Percentiles rank a stretch among this genome's conserved stretches.
Conservation (phyloP, 2,113 vertebrate genomes). For the Megaptera novaeangliae region DNA sequence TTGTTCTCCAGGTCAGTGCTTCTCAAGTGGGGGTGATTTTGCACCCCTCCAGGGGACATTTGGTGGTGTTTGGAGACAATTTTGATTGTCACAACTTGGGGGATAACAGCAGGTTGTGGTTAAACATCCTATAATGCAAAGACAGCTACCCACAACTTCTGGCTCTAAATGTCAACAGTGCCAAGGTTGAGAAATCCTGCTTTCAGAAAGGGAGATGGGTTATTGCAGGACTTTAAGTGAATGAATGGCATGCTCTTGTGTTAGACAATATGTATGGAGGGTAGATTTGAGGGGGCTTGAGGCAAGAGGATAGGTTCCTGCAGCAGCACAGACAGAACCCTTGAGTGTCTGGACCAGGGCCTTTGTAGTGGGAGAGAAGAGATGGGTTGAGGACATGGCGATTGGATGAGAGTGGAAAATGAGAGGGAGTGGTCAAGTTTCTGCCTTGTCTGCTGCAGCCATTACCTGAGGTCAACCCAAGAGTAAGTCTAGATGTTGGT, state of each 20-base stretch:
- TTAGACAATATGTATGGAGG: background rate
- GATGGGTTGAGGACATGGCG: background rate
- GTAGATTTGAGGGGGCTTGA: background rate
- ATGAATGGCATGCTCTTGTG: background rate
- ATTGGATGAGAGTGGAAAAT: background rate
- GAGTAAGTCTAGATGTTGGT: background rate
- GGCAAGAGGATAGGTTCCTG: background rate
- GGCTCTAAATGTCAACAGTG: background rate
- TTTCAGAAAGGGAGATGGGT: background rate
- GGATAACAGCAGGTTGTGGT: background rate
- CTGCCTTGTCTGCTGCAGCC: background rate
- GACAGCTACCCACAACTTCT: background rate
- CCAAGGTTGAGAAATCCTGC: background rate
- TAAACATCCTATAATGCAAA: background rate
- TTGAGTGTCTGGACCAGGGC: background rate
- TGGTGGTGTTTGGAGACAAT: background rate
- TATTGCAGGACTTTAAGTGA: background rate
- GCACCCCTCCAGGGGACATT: background rate
- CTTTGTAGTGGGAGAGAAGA: background rate
- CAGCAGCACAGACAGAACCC: background rate
- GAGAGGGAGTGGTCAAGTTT: background rate
- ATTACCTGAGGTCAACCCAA: background rate
- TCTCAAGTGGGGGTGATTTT: background rate
- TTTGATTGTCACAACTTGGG: background rate
- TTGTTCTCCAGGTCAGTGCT: background rate